Evolutionary conservation across 2,113 vertebrate genomes (phyloP).

Genomic region (Anser brachyrhynchus): DNA sequence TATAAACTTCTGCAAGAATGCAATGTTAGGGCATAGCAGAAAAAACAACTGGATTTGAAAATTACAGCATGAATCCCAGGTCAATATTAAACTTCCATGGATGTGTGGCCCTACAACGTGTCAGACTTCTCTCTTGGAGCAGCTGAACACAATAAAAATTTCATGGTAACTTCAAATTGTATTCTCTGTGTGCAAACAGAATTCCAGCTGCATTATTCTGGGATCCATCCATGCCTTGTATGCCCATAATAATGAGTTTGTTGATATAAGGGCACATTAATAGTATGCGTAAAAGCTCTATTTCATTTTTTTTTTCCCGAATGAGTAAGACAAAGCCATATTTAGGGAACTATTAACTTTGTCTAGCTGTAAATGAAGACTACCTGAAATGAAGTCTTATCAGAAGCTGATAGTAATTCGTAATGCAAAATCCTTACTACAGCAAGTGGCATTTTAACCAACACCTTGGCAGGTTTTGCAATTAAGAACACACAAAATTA

Average conservation of each 20-base stretch:
- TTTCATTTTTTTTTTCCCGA: not conserved
- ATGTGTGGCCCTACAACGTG: not conserved
- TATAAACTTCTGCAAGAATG: not conserved
- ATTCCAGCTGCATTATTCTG: not conserved
- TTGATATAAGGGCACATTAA: not conserved
- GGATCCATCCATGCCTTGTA: not conserved
- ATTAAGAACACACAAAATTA: constrained; percentile 25
- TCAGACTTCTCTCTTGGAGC: not conserved
- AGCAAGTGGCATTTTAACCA: not conserved
- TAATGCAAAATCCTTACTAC: constrained; percentile 1
- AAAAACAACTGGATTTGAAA: not conserved
- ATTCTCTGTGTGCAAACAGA: not conserved
- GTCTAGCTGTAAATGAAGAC: not conserved
- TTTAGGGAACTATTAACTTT: not conserved
- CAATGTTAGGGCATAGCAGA: not conserved
- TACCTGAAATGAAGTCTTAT: not conserved
- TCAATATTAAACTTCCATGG: not conserved
- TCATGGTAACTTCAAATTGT: not conserved
- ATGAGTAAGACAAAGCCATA: not conserved
- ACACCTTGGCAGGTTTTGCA: not conserved
- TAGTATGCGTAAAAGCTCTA: not conserved
- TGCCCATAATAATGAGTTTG: not conserved
- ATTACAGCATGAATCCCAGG: not conserved
- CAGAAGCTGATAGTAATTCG: not conserved
- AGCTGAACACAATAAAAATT: not conserved